Evolutionary conservation across 2,888 invertebrate species (phyloP), one percentile per base, ranked within the genome.

Genomic region (Clitarchus hookeri): DNA sequence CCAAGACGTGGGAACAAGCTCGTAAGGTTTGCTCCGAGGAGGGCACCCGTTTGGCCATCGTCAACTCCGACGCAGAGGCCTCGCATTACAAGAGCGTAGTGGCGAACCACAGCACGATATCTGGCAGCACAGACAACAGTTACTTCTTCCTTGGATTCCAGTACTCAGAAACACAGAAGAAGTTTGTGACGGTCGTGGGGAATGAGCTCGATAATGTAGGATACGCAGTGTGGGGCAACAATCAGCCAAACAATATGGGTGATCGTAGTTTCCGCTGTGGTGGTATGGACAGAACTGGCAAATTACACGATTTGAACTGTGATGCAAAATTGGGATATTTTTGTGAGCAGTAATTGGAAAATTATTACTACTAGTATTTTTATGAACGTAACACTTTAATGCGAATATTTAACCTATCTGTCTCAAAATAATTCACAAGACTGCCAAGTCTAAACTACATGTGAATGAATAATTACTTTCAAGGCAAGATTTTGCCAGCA

Each of bases 221-320:
- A 9, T 65, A n/a, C 8, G n/a, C n/a, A 19, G 65, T 23, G n/a
- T 65, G 65, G 65, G 65, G 65, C n/a, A 8, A 11, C 8, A 65
- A n/a, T 65, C 65, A 65, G 65, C 65, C 65, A n/a, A 65, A 23
- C n/a, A 65, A 65, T 6, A 65, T 65, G 6, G 65, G 65, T 65
- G 23, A 65, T 23, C 0, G 8, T 65, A 4, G 3, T 65, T 65
- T 16, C 16, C 8, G 23, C 8, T 65, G 65, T 23, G 65, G 65
- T n/a, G 65, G 65, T 65, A 65, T 65, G 65, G 65, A 65, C 65
- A 65, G 65, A 65, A 65, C 23, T 65, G 65, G 65, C 19, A 65
- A 65, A 65, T 23, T 65, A n/a, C 65, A 65, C 16, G 65, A 65
- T 23, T 0, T 65, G 8, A 19, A 19, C 19, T 65, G 65, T 19